These are phyloP conservation scores for Haliaeetus leucogaster DNA, from an alignment of 2,113 vertebrate species.

Conservation along the genomic window DNA sequence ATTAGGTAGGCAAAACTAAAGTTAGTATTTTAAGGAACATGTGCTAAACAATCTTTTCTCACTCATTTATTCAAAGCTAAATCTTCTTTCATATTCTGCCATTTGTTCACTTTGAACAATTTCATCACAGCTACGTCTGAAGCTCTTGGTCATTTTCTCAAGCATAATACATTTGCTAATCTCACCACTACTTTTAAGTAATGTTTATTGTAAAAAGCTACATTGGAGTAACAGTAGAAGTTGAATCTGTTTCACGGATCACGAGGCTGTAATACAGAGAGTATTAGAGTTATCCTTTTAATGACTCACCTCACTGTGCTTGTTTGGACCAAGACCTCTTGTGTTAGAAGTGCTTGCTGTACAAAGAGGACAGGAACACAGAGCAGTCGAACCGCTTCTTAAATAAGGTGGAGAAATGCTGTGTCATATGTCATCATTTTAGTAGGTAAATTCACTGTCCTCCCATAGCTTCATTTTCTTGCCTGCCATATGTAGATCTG, in stretches of 20 bases:
- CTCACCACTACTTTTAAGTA: not conserved
- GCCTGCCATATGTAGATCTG: not conserved
- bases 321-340: not conserved
- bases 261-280: not conserved
- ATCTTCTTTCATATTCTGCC: not conserved
- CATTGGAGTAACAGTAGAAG: not conserved
- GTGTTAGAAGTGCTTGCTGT: not conserved
- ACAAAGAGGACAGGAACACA: not conserved
- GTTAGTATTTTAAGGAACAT: not conserved
- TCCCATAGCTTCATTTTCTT: not conserved
- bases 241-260: not conserved
- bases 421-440: not conserved
- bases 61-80: not conserved
- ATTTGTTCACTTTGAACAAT: not conserved
- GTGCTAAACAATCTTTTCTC: not conserved
- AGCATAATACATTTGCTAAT: not conserved
- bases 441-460: not conserved
- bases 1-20: not conserved
- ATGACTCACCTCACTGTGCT: rapidly evolving
- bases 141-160: not conserved
- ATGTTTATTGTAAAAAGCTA: not conserved
- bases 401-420: not conserved
- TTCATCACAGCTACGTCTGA: not conserved
- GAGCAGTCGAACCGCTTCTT: not conserved
- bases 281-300: not conserved